Percentiles rank a stretch among this genome's conserved stretches.
phyloP scores from a whole-genome alignment of 2,888 invertebrate genomes.

The Ochropleura leucogaster region DNA sequence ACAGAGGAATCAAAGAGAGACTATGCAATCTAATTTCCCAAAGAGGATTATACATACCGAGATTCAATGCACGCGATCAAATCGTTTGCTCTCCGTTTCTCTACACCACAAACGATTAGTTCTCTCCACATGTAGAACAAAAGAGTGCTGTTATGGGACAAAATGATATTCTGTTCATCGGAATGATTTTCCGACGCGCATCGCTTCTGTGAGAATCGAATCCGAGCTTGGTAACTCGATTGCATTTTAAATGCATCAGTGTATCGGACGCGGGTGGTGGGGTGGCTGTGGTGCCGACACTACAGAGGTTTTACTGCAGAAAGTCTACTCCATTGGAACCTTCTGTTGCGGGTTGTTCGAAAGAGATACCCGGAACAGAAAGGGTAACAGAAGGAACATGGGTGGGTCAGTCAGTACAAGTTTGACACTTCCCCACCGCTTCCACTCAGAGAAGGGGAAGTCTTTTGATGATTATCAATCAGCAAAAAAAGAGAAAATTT shows the following conservation, averaged over 20 bases:
- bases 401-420: too few species aligned
- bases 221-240: slow-evolving; percentile 66
- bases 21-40: slow-evolving; percentile 31
- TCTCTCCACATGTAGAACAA: slow-evolving; percentile 15
- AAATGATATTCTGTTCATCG: slow-evolving; percentile 48
- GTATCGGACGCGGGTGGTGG: slow-evolving; percentile 41
- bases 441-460: too few species aligned
- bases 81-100: slow-evolving; percentile 19
- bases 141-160: slow-evolving; percentile 37
- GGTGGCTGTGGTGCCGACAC: slow-evolving; percentile 7
- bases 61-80: slow-evolving; percentile 30
- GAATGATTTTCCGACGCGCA: slow-evolving; percentile 40
- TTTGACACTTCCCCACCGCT: too few species aligned
- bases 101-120: slow-evolving; percentile 13
- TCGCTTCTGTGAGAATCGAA: slow-evolving; percentile 60
- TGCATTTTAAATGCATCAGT: slow-evolving; percentile 70
- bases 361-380: too few species aligned
- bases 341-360: too few species aligned
- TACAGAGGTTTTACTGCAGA: slow-evolving; percentile 8
- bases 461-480: too few species aligned
- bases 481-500: too few species aligned
- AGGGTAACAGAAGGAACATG: too few species aligned
- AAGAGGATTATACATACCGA: slow-evolving; percentile 25
- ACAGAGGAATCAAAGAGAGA: slow-evolving; percentile 9
- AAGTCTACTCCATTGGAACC: neutral